Base-by-base conservation (phyloP, 2,797 vertebrate species). In the Sebastiscus albofasciatus region DNA sequence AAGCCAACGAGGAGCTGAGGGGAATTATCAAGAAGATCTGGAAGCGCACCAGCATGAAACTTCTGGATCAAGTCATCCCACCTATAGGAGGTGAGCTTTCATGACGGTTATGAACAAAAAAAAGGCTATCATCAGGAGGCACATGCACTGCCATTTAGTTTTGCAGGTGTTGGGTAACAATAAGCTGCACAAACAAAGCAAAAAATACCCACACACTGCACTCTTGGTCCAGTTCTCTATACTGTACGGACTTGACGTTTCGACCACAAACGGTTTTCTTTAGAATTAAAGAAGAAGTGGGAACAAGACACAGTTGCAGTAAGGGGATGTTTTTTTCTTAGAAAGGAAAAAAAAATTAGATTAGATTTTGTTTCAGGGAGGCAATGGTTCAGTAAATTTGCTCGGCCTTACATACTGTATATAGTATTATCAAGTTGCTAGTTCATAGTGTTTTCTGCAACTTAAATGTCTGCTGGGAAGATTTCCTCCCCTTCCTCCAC, bases 11-110 rank as follows among this genome's bases (percentile, higher is more conserved):
- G 91, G 98, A 99, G 87, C 95, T 99, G 77, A 93, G 98, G 89
- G 92, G 96, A 62, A 98, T 99, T 49, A 98, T 99, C 62, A 99
- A 99, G 94, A 98, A 98, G 90, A 98, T 99, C 86, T 99, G 98
- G 98, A 99, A 99, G 84, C 92, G 98, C 74, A 99, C 98, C 0
- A 99, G 98, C 76, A 99, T 99, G 98, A 99, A 99, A 83, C 96
- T 99, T 0, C 92, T 99, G 84, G 98, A 99, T 90, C 98, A 99
- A 92, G 97, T 99, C 87, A 98, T 99, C 70, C 98, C 98, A 58
- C 96, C 98, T 0, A 97, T 98, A 22, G 98, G 98, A 96, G 98
- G 98, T 97, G 18, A 73, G 94, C 39, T 67, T 69, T 66, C 0
- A 18, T 62, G 10, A 36, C 0, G 4, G 1, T 13, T 24, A 31